phyloP scores from a whole-genome alignment of 2,888 invertebrate species.

The Meiosimyza platycephala region DNA sequence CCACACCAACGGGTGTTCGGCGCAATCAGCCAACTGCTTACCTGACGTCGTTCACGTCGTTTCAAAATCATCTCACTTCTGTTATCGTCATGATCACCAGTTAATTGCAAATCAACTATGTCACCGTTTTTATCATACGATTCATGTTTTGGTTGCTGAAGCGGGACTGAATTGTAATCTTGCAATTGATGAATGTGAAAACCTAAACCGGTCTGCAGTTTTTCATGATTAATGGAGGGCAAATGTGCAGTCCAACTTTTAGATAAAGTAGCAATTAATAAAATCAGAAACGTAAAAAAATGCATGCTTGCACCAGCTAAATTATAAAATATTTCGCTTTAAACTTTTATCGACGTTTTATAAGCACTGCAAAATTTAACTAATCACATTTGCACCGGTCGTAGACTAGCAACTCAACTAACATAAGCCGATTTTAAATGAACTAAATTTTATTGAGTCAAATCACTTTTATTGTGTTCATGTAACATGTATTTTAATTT shows the following conservation, averaged over 20 bases:
- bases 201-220: background rate
- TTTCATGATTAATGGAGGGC: background rate
- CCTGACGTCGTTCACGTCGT: slow-evolving; percentile 57
- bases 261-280: slow-evolving; percentile 16
- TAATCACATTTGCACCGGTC: too few relatives aligned
- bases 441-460: too few relatives aligned
- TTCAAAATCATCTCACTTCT: background rate
- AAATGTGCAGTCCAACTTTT: slow-evolving; percentile 25
- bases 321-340: too few relatives aligned
- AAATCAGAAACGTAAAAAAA: background rate
- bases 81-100: slow-evolving; percentile 19
- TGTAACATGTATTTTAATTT: too few relatives aligned
- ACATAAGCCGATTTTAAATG: too few relatives aligned
- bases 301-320: too few relatives aligned
- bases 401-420: too few relatives aligned
- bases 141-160: slow-evolving; percentile 47
- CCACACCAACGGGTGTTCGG: slow-evolving; percentile 97
- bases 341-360: too few relatives aligned
- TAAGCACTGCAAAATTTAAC: too few relatives aligned
- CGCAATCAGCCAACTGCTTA: slow-evolving; percentile 77
- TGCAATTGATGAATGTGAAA: slow-evolving; percentile 14
- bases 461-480: too few relatives aligned
- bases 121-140: slow-evolving; percentile 54
- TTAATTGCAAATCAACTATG: slow-evolving; percentile 37
- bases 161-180: slow-evolving; percentile 27